These are phyloP conservation scores for Cydia amplana DNA, from an alignment of 1,140 invertebrate genomes.

Conservation along the genomic window DNA sequence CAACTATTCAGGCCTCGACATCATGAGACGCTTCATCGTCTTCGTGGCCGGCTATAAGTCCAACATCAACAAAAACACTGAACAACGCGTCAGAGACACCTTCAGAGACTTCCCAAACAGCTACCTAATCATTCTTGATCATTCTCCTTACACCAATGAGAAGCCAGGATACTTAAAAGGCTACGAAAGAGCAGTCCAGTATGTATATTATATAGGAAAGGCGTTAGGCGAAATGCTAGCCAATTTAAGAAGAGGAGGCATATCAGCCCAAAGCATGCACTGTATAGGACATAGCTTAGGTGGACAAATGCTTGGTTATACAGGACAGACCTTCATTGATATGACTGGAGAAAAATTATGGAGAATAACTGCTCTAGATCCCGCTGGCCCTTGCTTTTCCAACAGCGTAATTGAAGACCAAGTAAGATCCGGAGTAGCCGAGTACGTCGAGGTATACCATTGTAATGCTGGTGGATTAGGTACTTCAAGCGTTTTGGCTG, in stretches of 20 bases:
- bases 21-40: constrained; percentile 62
- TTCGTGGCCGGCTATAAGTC: constrained; percentile 73
- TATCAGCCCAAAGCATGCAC: constrained; percentile 64
- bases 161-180: constrained; percentile 61
- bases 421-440: constrained; percentile 80
- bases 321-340: constrained; percentile 72
- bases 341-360: constrained; percentile 64
- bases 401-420: constrained; percentile 78
- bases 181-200: constrained; percentile 67
- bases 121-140: constrained; percentile 69
- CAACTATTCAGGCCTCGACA: constrained; percentile 51
- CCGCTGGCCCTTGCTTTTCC: constrained; percentile 84
- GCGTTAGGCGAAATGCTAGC: constrained; percentile 59
- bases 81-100: constrained; percentile 57
- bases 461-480: constrained; percentile 88
- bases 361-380: constrained; percentile 86
- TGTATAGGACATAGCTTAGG: constrained; percentile 78
- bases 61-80: constrained; percentile 63
- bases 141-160: constrained; percentile 69
- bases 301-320: constrained; percentile 78
- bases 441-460: constrained; percentile 88
- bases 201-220: constrained; percentile 70
- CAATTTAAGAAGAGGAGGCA: constrained; percentile 51
- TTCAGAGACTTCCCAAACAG: constrained; percentile 62
- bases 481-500: constrained; percentile 80